A percentile compares a stretch with the other conserved stretches of the same genome.
Conservation (phyloP, 30 jellyfish, hydroid and myxozoan species). For the Cassiopea xamachana region DNA sequence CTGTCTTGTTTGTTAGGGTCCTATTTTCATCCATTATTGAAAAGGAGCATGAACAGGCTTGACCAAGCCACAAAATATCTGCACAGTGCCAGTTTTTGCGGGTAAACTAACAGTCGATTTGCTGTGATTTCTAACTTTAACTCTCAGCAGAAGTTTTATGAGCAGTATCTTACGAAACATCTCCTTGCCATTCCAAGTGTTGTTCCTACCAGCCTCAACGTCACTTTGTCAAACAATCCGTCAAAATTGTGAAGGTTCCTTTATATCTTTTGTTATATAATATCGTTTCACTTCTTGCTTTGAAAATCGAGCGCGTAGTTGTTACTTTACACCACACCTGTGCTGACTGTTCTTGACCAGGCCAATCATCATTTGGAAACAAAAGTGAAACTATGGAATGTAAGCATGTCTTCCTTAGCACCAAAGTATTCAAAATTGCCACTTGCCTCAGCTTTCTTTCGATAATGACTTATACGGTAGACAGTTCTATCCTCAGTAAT, state of each 20-base stretch:
- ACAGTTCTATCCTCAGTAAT: too few relatives aligned
- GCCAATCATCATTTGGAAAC: not conserved
- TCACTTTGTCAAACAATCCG: conserved; percentile 1
- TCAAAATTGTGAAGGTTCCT: not conserved
- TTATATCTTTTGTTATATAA: not conserved
- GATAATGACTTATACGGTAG: too few relatives aligned
- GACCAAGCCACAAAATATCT: too few relatives aligned
- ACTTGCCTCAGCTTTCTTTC: not conserved
- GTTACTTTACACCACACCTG: not conserved
- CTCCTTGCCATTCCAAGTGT: conserved; percentile 6
- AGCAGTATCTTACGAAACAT: not conserved
- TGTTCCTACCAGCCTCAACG: not conserved
- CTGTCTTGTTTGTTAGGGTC: conserved; percentile 11
- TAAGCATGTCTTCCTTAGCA: not conserved
- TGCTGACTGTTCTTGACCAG: not conserved
- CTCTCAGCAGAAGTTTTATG: not conserved
- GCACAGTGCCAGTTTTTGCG: too few relatives aligned
- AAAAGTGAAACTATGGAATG: not conserved
- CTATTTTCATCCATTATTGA: conserved; percentile 3
- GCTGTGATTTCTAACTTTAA: not conserved
- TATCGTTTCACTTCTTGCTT: not conserved
- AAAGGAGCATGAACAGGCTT: too few relatives aligned
- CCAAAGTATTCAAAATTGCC: not conserved
- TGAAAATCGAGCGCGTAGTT: not conserved
- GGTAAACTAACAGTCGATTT: too few relatives aligned